phyloP scores from a whole-genome alignment of 2,888 invertebrate species.

The Cantharis flavilabris region DNA sequence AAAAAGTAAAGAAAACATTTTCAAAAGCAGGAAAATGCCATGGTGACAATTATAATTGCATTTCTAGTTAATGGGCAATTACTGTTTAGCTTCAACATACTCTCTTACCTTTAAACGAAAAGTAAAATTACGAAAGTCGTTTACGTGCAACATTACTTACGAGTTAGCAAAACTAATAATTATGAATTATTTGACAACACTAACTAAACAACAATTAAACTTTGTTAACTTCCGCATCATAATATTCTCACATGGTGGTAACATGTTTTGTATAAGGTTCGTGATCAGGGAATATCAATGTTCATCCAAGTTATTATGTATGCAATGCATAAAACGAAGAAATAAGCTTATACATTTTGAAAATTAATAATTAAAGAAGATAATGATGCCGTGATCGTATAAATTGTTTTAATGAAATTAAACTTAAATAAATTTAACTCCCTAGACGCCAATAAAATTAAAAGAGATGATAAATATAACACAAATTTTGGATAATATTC shows the following conservation, averaged over 20 bases:
- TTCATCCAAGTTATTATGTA: not conserved
- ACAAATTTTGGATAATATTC: not conserved
- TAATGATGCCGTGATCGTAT: not conserved
- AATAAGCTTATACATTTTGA: not conserved
- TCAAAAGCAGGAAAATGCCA: not conserved
- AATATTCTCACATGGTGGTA: not conserved
- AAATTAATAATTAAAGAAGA: not conserved
- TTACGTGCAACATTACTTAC: not conserved
- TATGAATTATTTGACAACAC: not conserved
- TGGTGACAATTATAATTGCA: not conserved
- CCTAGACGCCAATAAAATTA: too few relatives aligned
- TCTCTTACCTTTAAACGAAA: not conserved
- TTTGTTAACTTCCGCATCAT: conserved; percentile 6
- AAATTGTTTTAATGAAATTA: not conserved
- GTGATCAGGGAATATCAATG: conserved; percentile 1
- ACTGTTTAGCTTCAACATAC: not conserved
- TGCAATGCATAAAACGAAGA: not conserved
- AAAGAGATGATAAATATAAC: not conserved
- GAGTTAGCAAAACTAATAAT: not conserved
- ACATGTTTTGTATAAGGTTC: conserved; percentile 6
- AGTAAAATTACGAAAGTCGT: not conserved
- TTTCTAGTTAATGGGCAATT: not conserved
- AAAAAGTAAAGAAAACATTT: not conserved
- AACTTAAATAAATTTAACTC: not conserved
- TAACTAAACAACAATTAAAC: not conserved